Conservation (phyloP, 2,797 vertebrate species). For the Phataginus tetradactyla region DNA sequence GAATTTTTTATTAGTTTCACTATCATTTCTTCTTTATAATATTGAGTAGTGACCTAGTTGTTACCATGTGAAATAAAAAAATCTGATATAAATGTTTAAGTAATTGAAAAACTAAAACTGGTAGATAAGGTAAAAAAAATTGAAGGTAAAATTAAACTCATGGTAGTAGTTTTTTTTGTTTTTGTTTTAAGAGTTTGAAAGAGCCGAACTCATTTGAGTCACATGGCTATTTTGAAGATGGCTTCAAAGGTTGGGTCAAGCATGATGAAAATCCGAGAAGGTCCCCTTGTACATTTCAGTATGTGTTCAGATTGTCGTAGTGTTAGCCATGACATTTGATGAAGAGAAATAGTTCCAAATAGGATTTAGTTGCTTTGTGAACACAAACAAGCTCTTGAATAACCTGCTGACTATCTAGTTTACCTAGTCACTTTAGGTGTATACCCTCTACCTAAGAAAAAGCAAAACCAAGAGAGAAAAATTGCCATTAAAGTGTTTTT, state of each 20-base stretch:
- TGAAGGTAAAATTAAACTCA: slow-evolving; percentile 8
- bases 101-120: slow-evolving; percentile 52
- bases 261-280: slow-evolving; percentile 41
- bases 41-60: slow-evolving; percentile 23
- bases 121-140: not conserved
- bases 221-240: slow-evolving; percentile 2
- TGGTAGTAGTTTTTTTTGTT: not conserved
- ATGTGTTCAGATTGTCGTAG: slow-evolving; percentile 5
- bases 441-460: not conserved
- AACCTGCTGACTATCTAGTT: not conserved
- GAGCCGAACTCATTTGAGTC: not conserved
- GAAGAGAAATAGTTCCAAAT: slow-evolving; percentile 59
- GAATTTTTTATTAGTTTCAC: slow-evolving; percentile 36
- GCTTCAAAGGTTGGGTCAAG: not conserved
- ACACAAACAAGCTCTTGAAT: slow-evolving; percentile 48
- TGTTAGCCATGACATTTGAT: slow-evolving; percentile 48
- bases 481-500: not conserved
- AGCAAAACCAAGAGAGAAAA: not conserved
- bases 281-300: not conserved
- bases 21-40: slow-evolving; percentile 36
- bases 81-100: slow-evolving; percentile 42
- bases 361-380: slow-evolving; percentile 51
- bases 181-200: slow-evolving; percentile 14
- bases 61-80: slow-evolving; percentile 40
- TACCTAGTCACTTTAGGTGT: slow-evolving; percentile 15